Base-by-base conservation (phyloP, 2,113 vertebrate genomes). In the Ptychochromis oligacanthus region DNA sequence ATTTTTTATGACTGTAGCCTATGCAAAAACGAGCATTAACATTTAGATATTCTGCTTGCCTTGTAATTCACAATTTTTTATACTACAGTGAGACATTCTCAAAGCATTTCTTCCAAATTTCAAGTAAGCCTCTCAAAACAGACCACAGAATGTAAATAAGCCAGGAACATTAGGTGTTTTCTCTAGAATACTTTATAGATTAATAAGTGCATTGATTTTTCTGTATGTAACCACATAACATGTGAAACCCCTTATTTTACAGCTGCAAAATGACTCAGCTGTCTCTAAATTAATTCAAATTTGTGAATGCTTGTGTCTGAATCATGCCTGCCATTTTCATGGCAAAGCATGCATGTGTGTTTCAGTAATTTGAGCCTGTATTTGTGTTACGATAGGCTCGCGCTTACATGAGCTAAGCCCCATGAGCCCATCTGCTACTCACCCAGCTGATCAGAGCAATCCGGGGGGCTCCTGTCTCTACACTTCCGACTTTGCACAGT, bases 401-500 rank as follows among this genome's bases (percentile, higher is more conserved):
- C 22, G 72, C 54, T 54, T 72, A n/a, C 64, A 55, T 7, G 67
- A 59, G 38, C 55, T 59, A 61, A 80, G 6, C 65, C 43, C n/a
- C 24, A 77, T 26, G 72, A 81, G 56, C 40, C 61, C n/a, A 4
- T 57, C 26, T 77, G 81, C 55, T 80, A 85, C 96, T 95, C 90
- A 97, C 97, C 97, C 96, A 97, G 92, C 34, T 93, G 93, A 97
- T 96, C 91, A 97, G 92, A 72, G 94, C 88, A 2, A 96, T 58
- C 60, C 88, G 94, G 22, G 93, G 93, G 31, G 80, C 78, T 62
- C 94, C 93, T 0, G 89, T 80, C 38, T 93, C 87, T 0, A 89
- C 65, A 10, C 90, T 91, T 8, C 26, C 91, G 55, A 96, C 17
- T 60, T 95, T 96, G 92, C 96, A 97, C 49, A 97, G 92, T 15